Percentiles rank a stretch among this genome's conserved stretches.
Conservation (phyloP, 37 sponge, comb jelly and placozoan species). For the Cladorhizidae sp. region DNA sequence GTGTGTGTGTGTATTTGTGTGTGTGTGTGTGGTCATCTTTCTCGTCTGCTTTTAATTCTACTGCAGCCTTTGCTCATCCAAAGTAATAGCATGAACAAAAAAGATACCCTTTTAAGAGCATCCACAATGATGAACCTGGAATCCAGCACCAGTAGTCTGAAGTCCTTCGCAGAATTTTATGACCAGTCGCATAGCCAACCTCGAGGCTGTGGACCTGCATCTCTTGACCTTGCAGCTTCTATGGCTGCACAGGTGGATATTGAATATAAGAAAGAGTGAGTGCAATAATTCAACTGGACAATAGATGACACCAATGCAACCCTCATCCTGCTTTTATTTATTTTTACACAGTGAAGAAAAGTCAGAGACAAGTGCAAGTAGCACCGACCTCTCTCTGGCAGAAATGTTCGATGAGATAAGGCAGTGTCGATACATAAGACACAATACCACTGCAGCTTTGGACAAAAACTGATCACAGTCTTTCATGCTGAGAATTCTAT, state of each 20-base stretch:
- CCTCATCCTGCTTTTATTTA: no score
- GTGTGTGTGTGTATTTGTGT: no score
- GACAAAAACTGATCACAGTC: no score
- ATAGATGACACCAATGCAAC: neutral
- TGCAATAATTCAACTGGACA: neutral
- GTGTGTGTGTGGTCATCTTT: no score
- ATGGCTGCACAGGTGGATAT: neutral
- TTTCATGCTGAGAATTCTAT: no score
- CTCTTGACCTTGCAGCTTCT: neutral
- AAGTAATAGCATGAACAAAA: conserved; percentile 10
- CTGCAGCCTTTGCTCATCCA: neutral
- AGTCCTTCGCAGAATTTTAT: conserved; percentile 38
- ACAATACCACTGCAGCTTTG: no score
- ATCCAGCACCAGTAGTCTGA: conserved; percentile 18
- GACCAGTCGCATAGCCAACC: neutral
- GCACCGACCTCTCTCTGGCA: conserved; percentile 27
- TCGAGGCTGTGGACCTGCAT: neutral
- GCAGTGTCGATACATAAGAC: conserved; percentile 63
- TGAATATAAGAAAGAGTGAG: neutral
- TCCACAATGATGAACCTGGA: conserved; percentile 31
- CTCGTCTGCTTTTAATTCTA: neutral
- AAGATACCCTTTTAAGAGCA: conserved; percentile 36
- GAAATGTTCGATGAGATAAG: conserved; percentile 58
- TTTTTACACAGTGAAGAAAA: no score
- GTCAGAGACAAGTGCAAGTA: neutral